phyloP scores from a whole-genome alignment of 2,797 vertebrate genomes.

The Melopsittacus undulatus region DNA sequence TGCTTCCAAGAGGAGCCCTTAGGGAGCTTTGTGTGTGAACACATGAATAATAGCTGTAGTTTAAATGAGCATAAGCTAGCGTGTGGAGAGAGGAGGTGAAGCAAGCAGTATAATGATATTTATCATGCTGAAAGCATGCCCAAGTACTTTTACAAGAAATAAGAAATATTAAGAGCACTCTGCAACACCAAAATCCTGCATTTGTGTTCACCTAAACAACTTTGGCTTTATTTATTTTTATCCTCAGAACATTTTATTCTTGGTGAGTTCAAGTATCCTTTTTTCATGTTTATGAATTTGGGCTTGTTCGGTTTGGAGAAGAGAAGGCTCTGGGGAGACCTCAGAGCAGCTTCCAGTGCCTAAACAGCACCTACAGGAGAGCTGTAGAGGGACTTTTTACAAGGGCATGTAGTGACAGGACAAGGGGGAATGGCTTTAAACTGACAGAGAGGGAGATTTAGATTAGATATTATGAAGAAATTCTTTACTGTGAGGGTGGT shows the following conservation, averaged over 20 bases:
- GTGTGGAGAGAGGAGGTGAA: not conserved
- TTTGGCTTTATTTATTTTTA: not conserved
- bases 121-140: not conserved
- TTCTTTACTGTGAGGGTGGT: not conserved
- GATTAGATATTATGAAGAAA: not conserved
- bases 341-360: not conserved
- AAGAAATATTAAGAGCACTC: not conserved
- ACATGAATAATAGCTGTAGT: not conserved
- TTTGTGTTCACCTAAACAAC: not conserved
- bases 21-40: not conserved
- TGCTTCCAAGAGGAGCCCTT: not conserved
- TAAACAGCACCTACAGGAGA: not conserved
- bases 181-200: not conserved
- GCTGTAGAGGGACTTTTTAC: not conserved
- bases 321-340: not conserved
- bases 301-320: not conserved
- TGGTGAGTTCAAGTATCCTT: not conserved
- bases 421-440: not conserved
- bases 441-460: not conserved
- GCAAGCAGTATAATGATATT: not conserved
- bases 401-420: not conserved
- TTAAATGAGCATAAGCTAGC: not conserved
- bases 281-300: not conserved
- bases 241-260: not conserved
- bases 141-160: not conserved